A percentile compares a stretch with the other conserved stretches of the same genome.
These are phyloP conservation scores for Hirtodrosophila confusa DNA, from an alignment of 2,888 invertebrate species.

Conservation along the genomic window DNA sequence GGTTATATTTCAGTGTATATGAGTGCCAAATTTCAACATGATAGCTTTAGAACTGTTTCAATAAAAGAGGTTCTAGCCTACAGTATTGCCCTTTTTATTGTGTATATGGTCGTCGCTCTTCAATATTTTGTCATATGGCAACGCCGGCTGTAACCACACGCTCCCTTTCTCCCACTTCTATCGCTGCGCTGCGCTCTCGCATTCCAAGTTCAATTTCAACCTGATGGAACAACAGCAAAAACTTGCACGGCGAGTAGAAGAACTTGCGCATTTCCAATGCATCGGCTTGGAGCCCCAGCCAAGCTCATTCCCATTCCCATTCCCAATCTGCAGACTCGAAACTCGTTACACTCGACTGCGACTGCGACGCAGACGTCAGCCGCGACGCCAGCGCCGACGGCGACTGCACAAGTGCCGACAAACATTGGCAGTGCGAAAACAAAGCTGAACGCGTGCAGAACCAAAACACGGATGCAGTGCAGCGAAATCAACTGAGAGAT, in stretches of 20 bases:
- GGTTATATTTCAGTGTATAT: no score
- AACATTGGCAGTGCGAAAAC: slow-evolving; percentile 73
- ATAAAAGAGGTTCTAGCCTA: no score
- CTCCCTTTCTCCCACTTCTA: slow-evolving; percentile 42
- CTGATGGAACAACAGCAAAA: slow-evolving; percentile 45
- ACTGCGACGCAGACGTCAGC: slow-evolving; percentile 20
- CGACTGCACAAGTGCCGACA: slow-evolving; percentile 47
- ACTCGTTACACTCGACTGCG: slow-evolving; percentile 46
- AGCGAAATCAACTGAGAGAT: slow-evolving; percentile 22
- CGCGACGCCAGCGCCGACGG: slow-evolving; percentile 18
- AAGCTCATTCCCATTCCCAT: slow-evolving; percentile 13
- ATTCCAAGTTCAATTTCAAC: slow-evolving; percentile 51
- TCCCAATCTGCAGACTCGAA: slow-evolving; percentile 37
- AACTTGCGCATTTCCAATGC: slow-evolving; percentile 61
- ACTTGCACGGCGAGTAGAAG: slow-evolving; percentile 71
- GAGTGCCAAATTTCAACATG: no score
- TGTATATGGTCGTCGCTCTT: not conserved
- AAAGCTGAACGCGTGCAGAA: slow-evolving; percentile 80
- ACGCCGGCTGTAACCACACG: slow-evolving; percentile 8
- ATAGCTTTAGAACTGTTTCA: no score
- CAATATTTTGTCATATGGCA: slow-evolving; percentile 40
- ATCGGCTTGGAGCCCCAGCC: slow-evolving; percentile 18
- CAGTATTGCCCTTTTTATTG: no score
- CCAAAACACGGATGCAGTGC: slow-evolving; percentile 58
- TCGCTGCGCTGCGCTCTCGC: slow-evolving; percentile 17